A percentile compares a stretch with the other conserved stretches of the same genome.
Conservation (phyloP, 2,797 vertebrate species). For the Potorous gilbertii region DNA sequence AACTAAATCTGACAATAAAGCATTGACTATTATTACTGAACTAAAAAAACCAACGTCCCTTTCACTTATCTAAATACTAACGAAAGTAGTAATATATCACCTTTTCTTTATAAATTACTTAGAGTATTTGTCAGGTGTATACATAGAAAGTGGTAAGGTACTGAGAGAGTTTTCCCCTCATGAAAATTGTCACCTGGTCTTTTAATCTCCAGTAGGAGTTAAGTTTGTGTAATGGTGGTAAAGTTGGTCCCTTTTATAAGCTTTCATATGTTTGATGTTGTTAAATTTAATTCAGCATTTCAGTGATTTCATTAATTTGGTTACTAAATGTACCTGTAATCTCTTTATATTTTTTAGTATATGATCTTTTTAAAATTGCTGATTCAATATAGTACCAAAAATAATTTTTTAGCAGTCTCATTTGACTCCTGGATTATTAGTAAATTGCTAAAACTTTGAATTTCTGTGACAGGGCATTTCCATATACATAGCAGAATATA, state of each 20-base stretch:
- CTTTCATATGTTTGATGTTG: background rate
- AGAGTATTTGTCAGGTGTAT: conserved; percentile 39
- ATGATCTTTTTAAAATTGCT: background rate
- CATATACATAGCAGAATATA: background rate
- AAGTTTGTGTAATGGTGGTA: background rate
- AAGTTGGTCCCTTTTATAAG: background rate
- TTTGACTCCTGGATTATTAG: no score
- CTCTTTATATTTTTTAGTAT: background rate
- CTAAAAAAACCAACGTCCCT: conserved; percentile 39
- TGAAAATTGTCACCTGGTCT: conserved; percentile 9
- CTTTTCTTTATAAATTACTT: conserved; percentile 11
- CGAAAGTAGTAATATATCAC: conserved; percentile 19
- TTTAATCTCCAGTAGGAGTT: background rate
- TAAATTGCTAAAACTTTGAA: background rate
- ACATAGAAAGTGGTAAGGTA: conserved; percentile 33
- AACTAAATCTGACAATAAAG: conserved; percentile 54
- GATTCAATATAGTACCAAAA: no score
- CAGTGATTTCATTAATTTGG: background rate
- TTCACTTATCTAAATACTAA: conserved; percentile 25
- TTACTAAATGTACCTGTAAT: background rate
- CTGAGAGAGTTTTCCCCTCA: conserved; percentile 7
- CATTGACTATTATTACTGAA: conserved; percentile 41
- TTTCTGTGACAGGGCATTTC: background rate
- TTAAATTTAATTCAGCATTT: background rate
- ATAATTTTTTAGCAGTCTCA: no score